Base-by-base conservation (phyloP, 2,888 invertebrate genomes). In the Thereva nobilitata region DNA sequence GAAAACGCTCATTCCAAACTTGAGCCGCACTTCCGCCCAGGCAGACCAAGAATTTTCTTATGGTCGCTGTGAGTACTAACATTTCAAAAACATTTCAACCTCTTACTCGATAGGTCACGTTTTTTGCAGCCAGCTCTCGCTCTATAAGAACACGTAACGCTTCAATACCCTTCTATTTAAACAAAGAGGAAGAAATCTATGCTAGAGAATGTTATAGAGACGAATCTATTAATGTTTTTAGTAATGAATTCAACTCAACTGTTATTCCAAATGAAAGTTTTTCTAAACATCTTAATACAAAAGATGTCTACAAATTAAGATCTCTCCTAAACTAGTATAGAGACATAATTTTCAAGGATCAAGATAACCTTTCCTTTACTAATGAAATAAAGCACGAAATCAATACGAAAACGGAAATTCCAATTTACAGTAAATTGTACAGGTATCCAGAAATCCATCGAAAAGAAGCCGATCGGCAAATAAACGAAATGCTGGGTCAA, bases 361-460 rank as follows among this genome's bases (percentile, higher is more conserved):
- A 45, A 10, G 40, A 38, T 6, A 9, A 57, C 12, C 35, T 59
- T 8, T 56, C 47, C 5, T 57, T 56, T 5, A 67, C 61, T 2
- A 50, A 57, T 12, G 10, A 54, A 12, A 52, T 55, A 3, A 44
- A 64, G 52, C 56, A 67, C 37, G 47, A 35, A 55, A 67, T 67
- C 6, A 67, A 35, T 10, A 67, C 64, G 5, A 12, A 38, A 52
- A 67, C 12, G 12, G 68, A 67, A 6, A 37, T 53, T 8, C 66
- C 70, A 10, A 64, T 69, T 3, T 68, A 66, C 52, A 67, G 37
- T 4, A 67, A 63, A 50, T n/a, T 45, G 3, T 71, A 71, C 47
- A 44, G 71, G 6, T 71, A 71, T 38, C 67, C 71, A 6, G 56
- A 66, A 52, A 55, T 71, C 7, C 69, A 71, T 56, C 10, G 68